A percentile compares a stretch with the other conserved stretches of the same genome.
Evolutionary conservation across 1,140 invertebrate genomes (phyloP).

Genomic region (Drosophila rhopaloa): DNA sequence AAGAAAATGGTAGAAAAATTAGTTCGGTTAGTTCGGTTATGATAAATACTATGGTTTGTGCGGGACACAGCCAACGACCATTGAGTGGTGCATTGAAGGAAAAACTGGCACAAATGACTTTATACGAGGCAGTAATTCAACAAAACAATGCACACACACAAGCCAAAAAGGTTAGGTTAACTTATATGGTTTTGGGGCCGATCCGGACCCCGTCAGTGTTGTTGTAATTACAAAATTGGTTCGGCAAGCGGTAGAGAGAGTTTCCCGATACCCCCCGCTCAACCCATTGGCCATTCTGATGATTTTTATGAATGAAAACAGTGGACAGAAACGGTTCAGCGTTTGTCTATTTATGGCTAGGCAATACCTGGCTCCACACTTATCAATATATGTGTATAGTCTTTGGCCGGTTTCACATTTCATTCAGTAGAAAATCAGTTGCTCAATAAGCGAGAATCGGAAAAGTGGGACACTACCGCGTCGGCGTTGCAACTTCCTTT

Average conservation of each 20-base stretch:
- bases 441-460: constrained; percentile 75
- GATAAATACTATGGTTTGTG: constrained; percentile 40
- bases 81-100: constrained; percentile 52
- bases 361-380: constrained; percentile 42
- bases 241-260: constrained; percentile 37
- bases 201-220: constrained; percentile 35
- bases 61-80: constrained; percentile 28
- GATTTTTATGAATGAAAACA: constrained; percentile 78
- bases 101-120: constrained; percentile 76
- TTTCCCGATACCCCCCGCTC: constrained; percentile 12
- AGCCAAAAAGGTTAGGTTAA: constrained; percentile 56
- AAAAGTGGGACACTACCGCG: constrained; percentile 60
- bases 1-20: constrained; percentile 42
- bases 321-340: constrained; percentile 46
- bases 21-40: constrained; percentile 35
- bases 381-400: constrained; percentile 6
- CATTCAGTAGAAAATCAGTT: constrained; percentile 74
- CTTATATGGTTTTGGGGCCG: constrained; percentile 59
- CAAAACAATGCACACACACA: constrained; percentile 13
- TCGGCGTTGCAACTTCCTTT: constrained; percentile 56
- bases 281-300: constrained; percentile 18
- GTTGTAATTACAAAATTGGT: constrained; percentile 79
- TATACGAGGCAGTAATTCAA: constrained; percentile 43
- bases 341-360: constrained; percentile 59
- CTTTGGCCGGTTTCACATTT: constrained; percentile 70